A percentile compares a stretch with the other conserved stretches of the same genome.
phyloP scores from a whole-genome alignment of 1,140 invertebrate species.

The Apocrypta bakeri region DNA sequence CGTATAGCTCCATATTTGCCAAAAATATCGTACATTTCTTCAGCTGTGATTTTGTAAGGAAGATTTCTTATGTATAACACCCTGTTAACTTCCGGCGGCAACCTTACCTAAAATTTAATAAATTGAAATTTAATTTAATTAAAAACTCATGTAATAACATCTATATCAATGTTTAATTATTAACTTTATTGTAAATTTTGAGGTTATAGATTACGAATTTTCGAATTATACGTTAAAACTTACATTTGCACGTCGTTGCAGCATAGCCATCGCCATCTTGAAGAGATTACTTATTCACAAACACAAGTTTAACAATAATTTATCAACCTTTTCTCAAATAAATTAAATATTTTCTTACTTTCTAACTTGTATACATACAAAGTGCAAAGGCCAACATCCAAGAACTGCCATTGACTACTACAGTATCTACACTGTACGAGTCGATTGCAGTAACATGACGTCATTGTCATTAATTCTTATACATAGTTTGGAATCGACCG shows the following conservation, averaged over 20 bases:
- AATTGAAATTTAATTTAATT: not conserved
- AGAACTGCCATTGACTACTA: no score
- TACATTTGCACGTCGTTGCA: slow-evolving; percentile 78
- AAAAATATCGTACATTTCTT: slow-evolving; percentile 99
- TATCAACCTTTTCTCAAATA: no score
- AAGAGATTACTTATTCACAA: not conserved
- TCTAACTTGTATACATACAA: no score
- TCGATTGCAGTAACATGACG: no score
- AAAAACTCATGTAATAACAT: not conserved
- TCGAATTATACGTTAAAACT: slow-evolving; percentile 58
- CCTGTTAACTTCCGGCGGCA: slow-evolving; percentile 99
- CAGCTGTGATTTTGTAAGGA: slow-evolving; percentile 99
- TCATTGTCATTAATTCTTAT: no score
- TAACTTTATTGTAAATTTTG: not conserved
- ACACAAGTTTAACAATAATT: no score
- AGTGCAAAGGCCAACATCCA: no score
- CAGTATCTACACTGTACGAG: no score
- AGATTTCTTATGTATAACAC: slow-evolving; percentile 98
- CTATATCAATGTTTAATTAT: not conserved
- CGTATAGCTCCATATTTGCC: slow-evolving; percentile 99
- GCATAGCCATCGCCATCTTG: slow-evolving; percentile 78
- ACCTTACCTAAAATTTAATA: slow-evolving; percentile 82
- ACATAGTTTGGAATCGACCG: no score
- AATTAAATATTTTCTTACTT: no score
- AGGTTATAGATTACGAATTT: slow-evolving; percentile 36